Evolutionary conservation across 2,113 vertebrate genomes (phyloP).

Genomic region (Australoheros scitulus): DNA sequence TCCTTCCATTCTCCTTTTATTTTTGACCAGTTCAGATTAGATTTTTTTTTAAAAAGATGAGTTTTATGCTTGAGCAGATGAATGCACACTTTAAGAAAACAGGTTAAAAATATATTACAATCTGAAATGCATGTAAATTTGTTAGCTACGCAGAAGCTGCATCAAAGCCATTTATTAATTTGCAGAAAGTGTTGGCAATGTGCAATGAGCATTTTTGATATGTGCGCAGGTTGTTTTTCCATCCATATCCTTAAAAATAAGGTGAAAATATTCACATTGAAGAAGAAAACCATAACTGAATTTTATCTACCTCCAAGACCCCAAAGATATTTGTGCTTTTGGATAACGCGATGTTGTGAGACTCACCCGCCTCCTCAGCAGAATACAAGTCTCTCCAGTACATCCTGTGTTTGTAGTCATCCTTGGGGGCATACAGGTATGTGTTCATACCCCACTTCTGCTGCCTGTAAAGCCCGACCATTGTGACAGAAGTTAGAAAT

Average conservation of each 20-base stretch:
- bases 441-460: conserved; percentile 97
- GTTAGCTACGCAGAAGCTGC: too few relatives aligned
- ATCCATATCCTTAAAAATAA: not conserved
- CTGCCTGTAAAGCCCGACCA: conserved; percentile 81
- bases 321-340: not conserved
- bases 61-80: too few relatives aligned
- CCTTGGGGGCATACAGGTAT: conserved; percentile 97
- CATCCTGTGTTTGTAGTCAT: conserved; percentile 99
- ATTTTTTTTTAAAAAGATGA: not conserved
- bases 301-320: not conserved
- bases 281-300: not conserved
- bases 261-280: too few relatives aligned
- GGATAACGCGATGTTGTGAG: not conserved
- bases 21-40: not conserved
- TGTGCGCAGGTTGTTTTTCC: not conserved
- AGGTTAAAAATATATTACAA: not conserved
- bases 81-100: not conserved
- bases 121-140: too few relatives aligned
- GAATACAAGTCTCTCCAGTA: conserved; percentile 99
- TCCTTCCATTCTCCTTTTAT: not conserved
- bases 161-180: too few relatives aligned
- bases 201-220: not conserved
- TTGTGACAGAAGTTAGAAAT: not conserved
- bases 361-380: conserved; percentile 92
- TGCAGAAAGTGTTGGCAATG: too few relatives aligned